A percentile compares a stretch with the other conserved stretches of the same genome.
Conservation (phyloP, 2,797 vertebrate species). For the Clarias pachynema region DNA sequence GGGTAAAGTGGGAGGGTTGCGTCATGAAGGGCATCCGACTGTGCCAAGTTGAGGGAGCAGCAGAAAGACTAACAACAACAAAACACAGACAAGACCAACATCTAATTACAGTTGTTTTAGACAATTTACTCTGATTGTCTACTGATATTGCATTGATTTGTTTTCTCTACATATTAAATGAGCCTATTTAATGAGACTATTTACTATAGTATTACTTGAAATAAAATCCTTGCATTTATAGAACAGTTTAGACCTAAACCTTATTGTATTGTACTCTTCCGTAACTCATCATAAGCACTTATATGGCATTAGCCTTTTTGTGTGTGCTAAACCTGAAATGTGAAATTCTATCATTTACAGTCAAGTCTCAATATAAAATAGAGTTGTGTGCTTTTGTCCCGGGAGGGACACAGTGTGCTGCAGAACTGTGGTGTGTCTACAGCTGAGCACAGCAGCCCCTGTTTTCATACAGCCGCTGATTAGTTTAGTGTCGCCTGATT, state of each 20-base stretch:
- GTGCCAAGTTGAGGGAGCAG: too few relatives aligned
- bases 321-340: not conserved
- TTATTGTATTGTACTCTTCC: not conserved
- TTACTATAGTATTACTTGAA: not conserved
- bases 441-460: conserved; percentile 73
- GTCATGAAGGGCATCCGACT: too few relatives aligned
- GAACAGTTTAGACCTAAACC: not conserved
- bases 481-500: conserved; percentile 92
- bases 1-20: too few relatives aligned
- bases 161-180: not conserved
- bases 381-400: conserved; percentile 31
- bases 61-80: too few relatives aligned
- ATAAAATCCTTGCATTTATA: not conserved
- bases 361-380: conserved; percentile 18
- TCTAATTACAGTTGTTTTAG: not conserved
- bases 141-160: not conserved
- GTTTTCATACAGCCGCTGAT: conserved; percentile 85
- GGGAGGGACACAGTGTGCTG: conserved; percentile 28
- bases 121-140: not conserved
- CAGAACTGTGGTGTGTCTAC: conserved; percentile 44
- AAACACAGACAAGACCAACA: not conserved
- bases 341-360: conserved; percentile 11
- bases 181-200: not conserved
- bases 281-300: not conserved
- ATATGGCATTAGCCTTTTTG: not conserved